phyloP scores from a whole-genome alignment of 2,797 vertebrate genomes.

The Triplophysa bombifrons region DNA sequence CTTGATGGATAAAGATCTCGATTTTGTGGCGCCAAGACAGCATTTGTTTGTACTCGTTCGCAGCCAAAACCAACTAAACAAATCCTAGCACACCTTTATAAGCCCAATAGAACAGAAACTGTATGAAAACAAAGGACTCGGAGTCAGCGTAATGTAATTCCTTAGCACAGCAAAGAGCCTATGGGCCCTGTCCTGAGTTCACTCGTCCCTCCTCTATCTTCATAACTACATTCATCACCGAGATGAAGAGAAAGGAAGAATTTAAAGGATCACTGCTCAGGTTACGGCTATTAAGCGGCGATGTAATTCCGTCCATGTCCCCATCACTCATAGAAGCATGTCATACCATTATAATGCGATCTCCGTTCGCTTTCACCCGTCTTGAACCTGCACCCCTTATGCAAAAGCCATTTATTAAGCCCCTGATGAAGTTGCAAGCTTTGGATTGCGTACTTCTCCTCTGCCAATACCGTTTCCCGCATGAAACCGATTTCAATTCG shows the following conservation, averaged over 20 bases:
- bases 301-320: constrained; percentile 45
- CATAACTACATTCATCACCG: constrained; percentile 36
- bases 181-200: constrained; percentile 19
- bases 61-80: constrained; percentile 11
- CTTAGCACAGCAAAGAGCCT: constrained; percentile 3
- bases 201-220: constrained; percentile 39
- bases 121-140: constrained; percentile 13
- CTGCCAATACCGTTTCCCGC: constrained; percentile 13
- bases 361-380: constrained; percentile 36
- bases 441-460: constrained; percentile 9
- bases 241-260: constrained; percentile 43
- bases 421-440: constrained; percentile 43
- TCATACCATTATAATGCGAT: constrained; percentile 54
- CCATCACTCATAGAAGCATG: constrained; percentile 49
- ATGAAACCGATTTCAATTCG: constrained; percentile 45
- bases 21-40: not conserved
- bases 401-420: constrained; percentile 40
- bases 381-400: constrained; percentile 2
- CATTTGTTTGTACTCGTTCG: constrained; percentile 1
- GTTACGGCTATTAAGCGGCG: constrained; percentile 54
- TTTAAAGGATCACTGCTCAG: constrained; percentile 58
- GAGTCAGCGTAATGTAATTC: constrained; percentile 30
- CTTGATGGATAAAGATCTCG: not conserved
- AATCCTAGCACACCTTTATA: not conserved
- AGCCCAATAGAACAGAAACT: not conserved